These are phyloP conservation scores for Xenops minutus DNA, from an alignment of 2,797 vertebrate genomes.

Conservation along the genomic window DNA sequence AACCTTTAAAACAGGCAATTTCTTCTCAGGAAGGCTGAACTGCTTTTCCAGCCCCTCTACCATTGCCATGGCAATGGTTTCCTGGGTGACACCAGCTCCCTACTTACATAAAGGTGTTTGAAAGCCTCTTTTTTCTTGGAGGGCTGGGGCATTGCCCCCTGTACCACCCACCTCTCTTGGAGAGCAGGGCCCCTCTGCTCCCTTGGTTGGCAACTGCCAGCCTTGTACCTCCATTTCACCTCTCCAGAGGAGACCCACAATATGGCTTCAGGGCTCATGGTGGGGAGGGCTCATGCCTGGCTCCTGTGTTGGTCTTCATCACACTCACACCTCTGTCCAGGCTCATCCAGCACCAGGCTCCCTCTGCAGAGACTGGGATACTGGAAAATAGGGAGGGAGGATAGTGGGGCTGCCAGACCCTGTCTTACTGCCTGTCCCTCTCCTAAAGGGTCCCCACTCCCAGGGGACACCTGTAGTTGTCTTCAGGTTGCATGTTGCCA, in stretches of 20 bases:
- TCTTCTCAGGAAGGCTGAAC: constrained; percentile 35
- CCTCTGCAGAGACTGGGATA: background rate
- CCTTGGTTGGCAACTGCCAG: background rate
- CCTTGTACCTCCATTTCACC: background rate
- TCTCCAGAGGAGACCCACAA: background rate
- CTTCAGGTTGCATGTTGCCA: background rate
- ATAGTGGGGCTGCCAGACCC: background rate
- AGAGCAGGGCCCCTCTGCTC: background rate
- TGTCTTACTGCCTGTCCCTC: background rate
- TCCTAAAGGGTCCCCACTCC: background rate
- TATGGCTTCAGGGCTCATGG: rapidly evolving
- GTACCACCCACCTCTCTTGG: background rate
- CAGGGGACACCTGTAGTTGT: background rate
- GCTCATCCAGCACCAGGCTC: background rate
- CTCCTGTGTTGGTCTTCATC: background rate
- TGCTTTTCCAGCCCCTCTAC: constrained; percentile 53
- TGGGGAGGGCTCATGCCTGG: rapidly evolving
- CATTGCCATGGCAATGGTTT: constrained; percentile 71
- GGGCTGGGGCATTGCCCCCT: background rate
- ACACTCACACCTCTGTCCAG: background rate
- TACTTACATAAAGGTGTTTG: constrained; percentile 40
- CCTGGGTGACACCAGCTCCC: constrained; percentile 49
- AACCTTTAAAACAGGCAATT: constrained; percentile 48
- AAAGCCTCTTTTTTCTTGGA: constrained; percentile 39
- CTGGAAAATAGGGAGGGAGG: background rate